phyloP scores from a whole-genome alignment of 2,888 invertebrate species.

The Chloroclystis v-ata region DNA sequence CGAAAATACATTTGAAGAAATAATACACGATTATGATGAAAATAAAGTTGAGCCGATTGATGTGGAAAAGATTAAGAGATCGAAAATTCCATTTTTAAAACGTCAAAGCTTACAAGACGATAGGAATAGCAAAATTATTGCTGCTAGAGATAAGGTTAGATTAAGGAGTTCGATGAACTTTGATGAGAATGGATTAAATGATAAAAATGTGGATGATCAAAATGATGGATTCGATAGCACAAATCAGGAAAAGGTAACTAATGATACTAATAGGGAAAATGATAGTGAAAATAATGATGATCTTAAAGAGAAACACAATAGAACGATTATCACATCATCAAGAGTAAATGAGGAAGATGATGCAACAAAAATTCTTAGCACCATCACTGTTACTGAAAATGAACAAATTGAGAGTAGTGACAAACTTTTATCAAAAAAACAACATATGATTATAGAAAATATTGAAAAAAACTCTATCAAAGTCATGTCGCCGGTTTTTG shows the following conservation, averaged over 20 bases:
- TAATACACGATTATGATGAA: constrained; percentile 63
- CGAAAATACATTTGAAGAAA: constrained; percentile 62
- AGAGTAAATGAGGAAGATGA: constrained; percentile 15
- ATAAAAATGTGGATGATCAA: constrained; percentile 10
- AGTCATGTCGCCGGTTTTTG: constrained; percentile 28
- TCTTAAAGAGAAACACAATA: background rate
- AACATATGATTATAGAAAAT: constrained; percentile 24
- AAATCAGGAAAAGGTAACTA: constrained; percentile 1
- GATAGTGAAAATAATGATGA: background rate
- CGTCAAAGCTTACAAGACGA: constrained; percentile 46
- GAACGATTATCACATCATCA: constrained; percentile 13
- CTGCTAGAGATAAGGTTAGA: constrained; percentile 26
- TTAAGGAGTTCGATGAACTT: constrained; percentile 17
- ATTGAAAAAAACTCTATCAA: constrained; percentile 24
- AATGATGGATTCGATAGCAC: too few relatives aligned
- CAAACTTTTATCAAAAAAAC: constrained; percentile 10
- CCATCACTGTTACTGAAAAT: constrained; percentile 16
- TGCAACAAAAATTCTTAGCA: constrained; percentile 17
- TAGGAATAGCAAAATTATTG: constrained; percentile 28
- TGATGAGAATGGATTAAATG: constrained; percentile 11
- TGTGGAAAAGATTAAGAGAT: constrained; percentile 39
- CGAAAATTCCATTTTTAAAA: constrained; percentile 55
- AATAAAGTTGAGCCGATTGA: constrained; percentile 38
- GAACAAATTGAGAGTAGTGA: constrained; percentile 11
- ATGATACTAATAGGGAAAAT: background rate